Evolutionary conservation across 2,888 invertebrate genomes (phyloP), one percentile per base, ranked within the genome.

Genomic region (Proisotoma minuta): DNA sequence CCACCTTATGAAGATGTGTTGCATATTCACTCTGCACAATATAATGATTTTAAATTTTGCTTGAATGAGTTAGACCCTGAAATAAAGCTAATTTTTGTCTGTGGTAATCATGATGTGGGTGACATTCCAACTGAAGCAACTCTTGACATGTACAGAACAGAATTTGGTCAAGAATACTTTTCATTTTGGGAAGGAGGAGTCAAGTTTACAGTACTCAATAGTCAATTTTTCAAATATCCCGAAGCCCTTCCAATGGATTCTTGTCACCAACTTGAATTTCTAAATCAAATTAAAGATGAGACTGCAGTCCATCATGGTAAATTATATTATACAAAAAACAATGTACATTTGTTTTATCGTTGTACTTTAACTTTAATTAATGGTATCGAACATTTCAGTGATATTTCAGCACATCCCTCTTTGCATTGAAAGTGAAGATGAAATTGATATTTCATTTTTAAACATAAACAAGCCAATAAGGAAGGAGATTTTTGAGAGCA

Each of bases 51-150:
- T 60, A 75, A 77, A 61, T 69, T 69, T 26, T 73, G 77, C 10
- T 78, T 80, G 60, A 63, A 72, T 3, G 22, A 39, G 4, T 64
- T 81, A 12, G 75, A 80, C 67, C 73, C 77, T 3, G 75, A 76
- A 2, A 80, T 82, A 56, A 79, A 79, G 29, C 69, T 81, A 47
- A 75, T 82, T 43, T 81, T 79, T 72, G 78, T 81, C 5, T 80
- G 81, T 73, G 81, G 82, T 2, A 82, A 82, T 73, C 82, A 82
- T 71, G 82, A 82, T 70, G 74, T 82, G 26, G 80, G 81, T 15
- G 76, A 82, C 68, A 73, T 69, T 2, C 81, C 81, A 2, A 79
- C 79, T 2, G 62, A 62, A 3, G 66, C 75, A 43, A 73, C 78
- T 10, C 74, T 82, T n/a, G 66, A 74, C 23, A 60, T 60, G 70